A percentile compares a stretch with the other conserved stretches of the same genome.
Evolutionary conservation across 2,113 vertebrate genomes (phyloP).

Genomic region (Pongo abelii): DNA sequence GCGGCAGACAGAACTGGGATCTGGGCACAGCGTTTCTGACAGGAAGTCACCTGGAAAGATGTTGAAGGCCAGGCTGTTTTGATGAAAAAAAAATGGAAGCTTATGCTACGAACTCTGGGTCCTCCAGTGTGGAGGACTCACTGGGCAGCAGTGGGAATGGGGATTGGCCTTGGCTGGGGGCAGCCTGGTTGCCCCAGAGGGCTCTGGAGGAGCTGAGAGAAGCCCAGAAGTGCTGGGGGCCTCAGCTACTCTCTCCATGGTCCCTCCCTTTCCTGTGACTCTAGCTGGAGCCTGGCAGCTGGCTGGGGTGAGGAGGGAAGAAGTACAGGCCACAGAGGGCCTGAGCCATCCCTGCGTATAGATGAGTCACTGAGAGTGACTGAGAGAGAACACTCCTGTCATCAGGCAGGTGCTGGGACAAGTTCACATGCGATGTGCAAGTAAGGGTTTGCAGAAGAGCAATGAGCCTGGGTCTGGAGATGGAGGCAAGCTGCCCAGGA

Average conservation of each 20-base stretch:
- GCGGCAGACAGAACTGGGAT: neutral
- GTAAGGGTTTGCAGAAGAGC: neutral
- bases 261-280: neutral
- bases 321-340: neutral
- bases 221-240: neutral
- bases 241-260: neutral
- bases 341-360: too few species aligned
- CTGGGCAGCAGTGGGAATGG: neutral
- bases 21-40: neutral
- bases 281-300: neutral
- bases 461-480: neutral
- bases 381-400: neutral
- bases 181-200: neutral
- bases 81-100: neutral
- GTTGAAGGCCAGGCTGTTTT: too few species aligned
- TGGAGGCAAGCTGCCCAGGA: neutral
- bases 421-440: too few species aligned
- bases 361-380: fast-evolving
- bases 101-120: neutral
- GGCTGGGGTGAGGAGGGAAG: neutral
- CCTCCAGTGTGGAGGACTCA: too few species aligned
- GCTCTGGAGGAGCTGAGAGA: neutral
- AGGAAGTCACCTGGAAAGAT: neutral
- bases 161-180: neutral
- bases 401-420: neutral